Conservation (phyloP, 2,797 vertebrate genomes). For the Sebastes kiyomatsui region DNA sequence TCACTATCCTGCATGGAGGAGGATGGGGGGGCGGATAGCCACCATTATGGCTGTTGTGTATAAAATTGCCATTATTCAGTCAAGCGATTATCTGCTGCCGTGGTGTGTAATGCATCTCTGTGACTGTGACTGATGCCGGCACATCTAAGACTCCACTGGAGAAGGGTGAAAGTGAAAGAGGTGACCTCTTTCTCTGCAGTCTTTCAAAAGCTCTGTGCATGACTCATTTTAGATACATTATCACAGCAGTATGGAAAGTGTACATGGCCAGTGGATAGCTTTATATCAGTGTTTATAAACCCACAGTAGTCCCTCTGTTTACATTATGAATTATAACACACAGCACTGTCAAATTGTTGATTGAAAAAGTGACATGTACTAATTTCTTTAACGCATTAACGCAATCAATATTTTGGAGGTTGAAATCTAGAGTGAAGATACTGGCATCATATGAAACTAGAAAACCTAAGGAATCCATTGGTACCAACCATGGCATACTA, state of each 20-base stretch:
- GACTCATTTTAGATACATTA: slow-evolving; percentile 29
- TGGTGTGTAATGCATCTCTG: slow-evolving; percentile 70
- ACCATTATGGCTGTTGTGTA: slow-evolving; percentile 73
- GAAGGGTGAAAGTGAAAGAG: slow-evolving; percentile 49
- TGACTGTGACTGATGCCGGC: slow-evolving; percentile 64
- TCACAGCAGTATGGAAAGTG: slow-evolving; percentile 10
- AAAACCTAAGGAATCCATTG: no score
- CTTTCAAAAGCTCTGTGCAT: background rate
- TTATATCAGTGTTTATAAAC: background rate
- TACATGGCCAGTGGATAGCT: background rate
- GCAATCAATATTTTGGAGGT: no score
- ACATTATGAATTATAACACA: background rate
- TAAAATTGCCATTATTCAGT: slow-evolving; percentile 81
- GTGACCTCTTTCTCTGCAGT: slow-evolving; percentile 58
- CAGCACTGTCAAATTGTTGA: background rate
- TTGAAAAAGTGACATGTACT: background rate
- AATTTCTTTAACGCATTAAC: no score
- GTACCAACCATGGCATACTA: no score
- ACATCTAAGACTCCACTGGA: slow-evolving; percentile 52
- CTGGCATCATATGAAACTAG: no score
- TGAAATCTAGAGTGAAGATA: no score
- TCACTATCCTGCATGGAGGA: slow-evolving; percentile 36
- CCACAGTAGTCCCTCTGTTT: background rate
- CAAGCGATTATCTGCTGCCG: slow-evolving; percentile 71
- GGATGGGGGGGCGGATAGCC: slow-evolving; percentile 37